These are phyloP conservation scores for Anguilla pacifica DNA, from an alignment of 2,797 vertebrate species.

Conservation along the genomic window DNA sequence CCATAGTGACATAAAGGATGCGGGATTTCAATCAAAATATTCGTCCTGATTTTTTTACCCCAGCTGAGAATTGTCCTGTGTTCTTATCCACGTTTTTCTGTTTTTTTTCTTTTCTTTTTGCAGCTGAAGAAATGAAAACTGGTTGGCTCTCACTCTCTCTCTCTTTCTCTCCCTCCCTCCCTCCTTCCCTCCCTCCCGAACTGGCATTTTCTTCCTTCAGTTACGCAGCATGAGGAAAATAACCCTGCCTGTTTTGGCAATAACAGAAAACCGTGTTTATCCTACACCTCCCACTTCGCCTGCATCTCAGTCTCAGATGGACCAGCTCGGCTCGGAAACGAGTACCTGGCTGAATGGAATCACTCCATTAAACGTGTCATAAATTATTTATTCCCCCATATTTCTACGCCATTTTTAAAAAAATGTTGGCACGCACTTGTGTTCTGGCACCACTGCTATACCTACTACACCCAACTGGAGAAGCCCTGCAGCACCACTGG, in stretches of 20 bases:
- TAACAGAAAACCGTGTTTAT: conserved; percentile 6
- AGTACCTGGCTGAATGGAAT: not conserved
- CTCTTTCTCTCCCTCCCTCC: too few relatives aligned
- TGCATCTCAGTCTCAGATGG: not conserved
- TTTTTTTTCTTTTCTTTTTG: not conserved
- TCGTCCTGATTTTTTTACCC: not conserved
- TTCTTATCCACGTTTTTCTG: not conserved
- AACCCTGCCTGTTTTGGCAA: not conserved
- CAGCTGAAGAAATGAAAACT: not conserved
- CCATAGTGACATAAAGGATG: conserved; percentile 23
- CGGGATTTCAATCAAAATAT: not conserved
- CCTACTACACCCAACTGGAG: not conserved
- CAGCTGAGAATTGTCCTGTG: not conserved
- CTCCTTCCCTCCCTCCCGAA: too few relatives aligned
- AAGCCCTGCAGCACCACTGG: not conserved
- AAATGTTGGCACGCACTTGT: not conserved
- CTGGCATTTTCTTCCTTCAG: conserved; percentile 2
- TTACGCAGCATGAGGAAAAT: not conserved
- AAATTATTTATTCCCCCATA: not conserved
- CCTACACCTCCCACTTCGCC: not conserved
- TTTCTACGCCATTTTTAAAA: not conserved
- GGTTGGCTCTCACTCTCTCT: not conserved
- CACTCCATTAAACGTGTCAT: not conserved
- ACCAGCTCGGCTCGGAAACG: not conserved
- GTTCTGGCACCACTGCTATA: not conserved